Conservation (phyloP, 1,140 invertebrate species). For the Subanguina moxae region DNA sequence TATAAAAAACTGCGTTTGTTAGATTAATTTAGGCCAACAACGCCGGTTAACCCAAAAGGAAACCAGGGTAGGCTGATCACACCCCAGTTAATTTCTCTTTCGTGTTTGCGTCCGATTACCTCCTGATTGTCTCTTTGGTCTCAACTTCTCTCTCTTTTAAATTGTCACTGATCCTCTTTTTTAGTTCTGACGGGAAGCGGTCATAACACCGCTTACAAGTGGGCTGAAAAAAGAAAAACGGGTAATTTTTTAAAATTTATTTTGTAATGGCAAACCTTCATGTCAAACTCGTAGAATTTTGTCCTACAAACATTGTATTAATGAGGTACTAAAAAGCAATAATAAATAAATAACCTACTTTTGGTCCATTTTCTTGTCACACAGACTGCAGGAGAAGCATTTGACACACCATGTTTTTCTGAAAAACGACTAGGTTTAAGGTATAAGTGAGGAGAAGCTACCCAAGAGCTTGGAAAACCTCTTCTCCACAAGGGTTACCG, state of each 20-base stretch:
- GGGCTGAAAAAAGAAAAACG: slow-evolving; percentile 62
- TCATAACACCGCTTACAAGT: slow-evolving; percentile 98
- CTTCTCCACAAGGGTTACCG: slow-evolving; percentile 92
- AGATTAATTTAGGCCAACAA: too few species aligned
- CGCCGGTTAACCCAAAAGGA: too few species aligned
- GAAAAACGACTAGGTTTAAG: too few species aligned
- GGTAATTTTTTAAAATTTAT: too few species aligned
- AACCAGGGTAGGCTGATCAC: too few species aligned
- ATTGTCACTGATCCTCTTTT: slow-evolving; percentile 68
- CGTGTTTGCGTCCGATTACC: slow-evolving; percentile 4
- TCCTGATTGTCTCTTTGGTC: slow-evolving; percentile 6
- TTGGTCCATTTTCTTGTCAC: slow-evolving; percentile 93
- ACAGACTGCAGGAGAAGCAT: slow-evolving; percentile 96
- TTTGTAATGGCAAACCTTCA: too few species aligned
- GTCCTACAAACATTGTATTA: slow-evolving; percentile 65
- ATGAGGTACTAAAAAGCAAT: too few species aligned
- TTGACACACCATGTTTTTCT: slow-evolving; percentile 98
- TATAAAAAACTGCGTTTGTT: too few species aligned
- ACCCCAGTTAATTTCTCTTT: too few species aligned
- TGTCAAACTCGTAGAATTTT: slow-evolving; percentile 97
- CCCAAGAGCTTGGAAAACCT: slow-evolving; percentile 89
- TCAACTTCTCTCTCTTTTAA: slow-evolving; percentile 53
- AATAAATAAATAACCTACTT: slow-evolving; percentile 66
- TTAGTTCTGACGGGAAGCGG: slow-evolving; percentile 86
- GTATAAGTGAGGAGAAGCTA: too few species aligned